Evolutionary conservation across 1,140 invertebrate genomes (phyloP).

Genomic region (Micrasema minimum): DNA sequence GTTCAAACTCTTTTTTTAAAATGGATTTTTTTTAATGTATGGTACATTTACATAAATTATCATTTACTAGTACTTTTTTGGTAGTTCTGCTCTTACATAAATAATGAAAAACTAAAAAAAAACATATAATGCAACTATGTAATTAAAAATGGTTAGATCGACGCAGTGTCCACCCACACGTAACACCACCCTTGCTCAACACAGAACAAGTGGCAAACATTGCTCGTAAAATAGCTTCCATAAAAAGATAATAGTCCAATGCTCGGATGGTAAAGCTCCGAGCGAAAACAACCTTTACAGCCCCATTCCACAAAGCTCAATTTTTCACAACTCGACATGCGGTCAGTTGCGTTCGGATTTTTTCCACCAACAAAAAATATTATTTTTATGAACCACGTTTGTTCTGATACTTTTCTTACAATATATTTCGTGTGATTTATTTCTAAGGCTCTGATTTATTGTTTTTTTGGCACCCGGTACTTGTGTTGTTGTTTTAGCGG

Average conservation of each 20-base stretch:
- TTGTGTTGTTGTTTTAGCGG: conserved; percentile 18
- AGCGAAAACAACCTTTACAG: conserved; percentile 25
- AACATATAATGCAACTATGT: too few relatives aligned
- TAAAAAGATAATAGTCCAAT: conserved; percentile 40
- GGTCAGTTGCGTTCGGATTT: conserved; percentile 28
- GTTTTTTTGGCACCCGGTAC: conserved; percentile 20
- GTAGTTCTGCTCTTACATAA: too few relatives aligned
- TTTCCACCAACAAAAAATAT: conserved; percentile 12
- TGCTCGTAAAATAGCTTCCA: conserved; percentile 39
- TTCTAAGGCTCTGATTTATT: conserved; percentile 32
- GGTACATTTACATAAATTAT: too few relatives aligned
- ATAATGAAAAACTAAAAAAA: too few relatives aligned
- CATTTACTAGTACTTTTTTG: too few relatives aligned
- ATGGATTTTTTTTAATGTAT: too few relatives aligned
- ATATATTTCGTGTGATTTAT: conserved; percentile 34
- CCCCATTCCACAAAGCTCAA: conserved; percentile 1
- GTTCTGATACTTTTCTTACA: conserved; percentile 35
- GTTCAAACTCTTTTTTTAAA: too few relatives aligned
- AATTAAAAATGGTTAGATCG: too few relatives aligned
- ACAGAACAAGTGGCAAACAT: conserved; percentile 34
- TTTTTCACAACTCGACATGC: conserved; percentile 24
- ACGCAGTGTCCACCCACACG: conserved; percentile 6
- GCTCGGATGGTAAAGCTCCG: conserved; percentile 11
- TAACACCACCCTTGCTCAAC: conserved; percentile 28
- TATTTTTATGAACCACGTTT: conserved; percentile 19